Base-by-base conservation (phyloP, 2,113 vertebrate species). In the Euleptes europaea region DNA sequence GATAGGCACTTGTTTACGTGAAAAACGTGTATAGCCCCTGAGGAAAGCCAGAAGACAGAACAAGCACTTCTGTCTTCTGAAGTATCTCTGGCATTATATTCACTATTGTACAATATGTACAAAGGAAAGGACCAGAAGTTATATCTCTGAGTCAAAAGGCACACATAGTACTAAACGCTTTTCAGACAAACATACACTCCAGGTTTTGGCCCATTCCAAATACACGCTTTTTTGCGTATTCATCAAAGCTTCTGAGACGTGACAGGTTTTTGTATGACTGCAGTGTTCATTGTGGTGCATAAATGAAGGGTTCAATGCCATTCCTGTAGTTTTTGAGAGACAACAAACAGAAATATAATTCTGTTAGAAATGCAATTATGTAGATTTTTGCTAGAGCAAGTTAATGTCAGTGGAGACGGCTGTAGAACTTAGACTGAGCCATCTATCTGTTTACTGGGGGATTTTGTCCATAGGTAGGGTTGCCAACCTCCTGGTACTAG, bases 231-330 rank as follows among this genome's bases (percentile, higher is more conserved):
- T 63, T 63, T 60, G 51, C 35, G 7, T 80, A 67, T 80, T 80
- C 40, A n/a, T 33, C 54, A 51, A 65, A 74, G 54, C 33, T 33
- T 44, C 12, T 7, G n/a, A 63, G 42, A 74, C 4, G 38, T 26
- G 31, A 35, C 9, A 83, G 11, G 23, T 2, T 33, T 49, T 10
- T 65, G 4, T 21, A 19, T 84, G 67, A n/a, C 38, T 23, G 38
- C 5, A 1, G 11, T 4, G 0, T 2, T 63, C 69, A 33, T 44
- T 57, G 17, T 0, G 80, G 67, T 5, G 26, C 1, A 28, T 42
- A 19, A 0, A 1, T 51, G 51, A 71, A 78, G 7, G 33, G 23
- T 3, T 3, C 8, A 66, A 74, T 21, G 66, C 63, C 33, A 12
- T 8, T 51, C 26, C 44, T 40, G 40, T 60, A n/a, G 19, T 23